Base-by-base conservation (phyloP, 2,888 invertebrate genomes). In the Erpobdella octoculata region DNA sequence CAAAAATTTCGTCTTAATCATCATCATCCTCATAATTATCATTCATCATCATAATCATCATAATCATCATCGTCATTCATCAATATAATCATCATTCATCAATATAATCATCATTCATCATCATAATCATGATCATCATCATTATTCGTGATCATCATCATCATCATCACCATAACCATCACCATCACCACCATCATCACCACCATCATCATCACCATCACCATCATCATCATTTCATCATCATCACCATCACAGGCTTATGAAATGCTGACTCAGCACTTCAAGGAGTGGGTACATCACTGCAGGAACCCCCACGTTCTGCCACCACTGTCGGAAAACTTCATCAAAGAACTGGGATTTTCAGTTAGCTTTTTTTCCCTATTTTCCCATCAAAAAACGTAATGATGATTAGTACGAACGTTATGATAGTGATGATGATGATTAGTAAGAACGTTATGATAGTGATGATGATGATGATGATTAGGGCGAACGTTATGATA, bases 261-360 rank as follows among this genome's bases (percentile, higher is more conserved):
- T 33, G 67, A 67, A 31, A n/a, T 67, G 25, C 67, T 67, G 28
- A 67, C 67, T 4, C 18, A 37, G 38, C 31, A 67, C 46, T 67
- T 67, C 46, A 67, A 67, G 46, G 12, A 67, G 3, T 67, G 67
- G 67, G 28, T 46, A 28, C 46, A 38, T n/a, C 67, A 67, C 46
- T 46, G 5, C 69, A 69, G 28, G 69, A 69, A 53, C 46, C 69
- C 69, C 6, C 69, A 69, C 69, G 58, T 69, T 1, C 69, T 69
- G 8, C 58, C 69, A 1, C 21, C n/a, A 4, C 21, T 31, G 8
- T 69, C 69, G 12, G 69, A 69, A 21, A 33, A n/a, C 18, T 69
- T 69, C 33, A 69, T 69, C 58, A 58, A 28, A 33, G 58, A 69
- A 36, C 69, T 69, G 4, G 69, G 69, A 31, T 69, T 69, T 21